Conservation (phyloP, 2,888 invertebrate genomes). For the Rhagophthalmus giganteus region DNA sequence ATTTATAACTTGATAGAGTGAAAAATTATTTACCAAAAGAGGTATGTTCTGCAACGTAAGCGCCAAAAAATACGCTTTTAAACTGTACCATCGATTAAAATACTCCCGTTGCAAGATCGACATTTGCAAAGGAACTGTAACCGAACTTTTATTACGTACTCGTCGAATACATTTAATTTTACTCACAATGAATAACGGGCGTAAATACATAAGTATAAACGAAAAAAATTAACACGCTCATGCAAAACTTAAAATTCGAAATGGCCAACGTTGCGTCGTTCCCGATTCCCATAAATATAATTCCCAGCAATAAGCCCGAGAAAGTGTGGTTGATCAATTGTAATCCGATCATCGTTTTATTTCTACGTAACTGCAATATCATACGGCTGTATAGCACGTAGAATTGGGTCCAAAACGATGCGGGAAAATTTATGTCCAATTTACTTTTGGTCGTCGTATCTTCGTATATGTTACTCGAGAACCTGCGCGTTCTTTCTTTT, state of each 20-base stretch:
- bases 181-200: slow-evolving; percentile 65
- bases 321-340: slow-evolving; percentile 61
- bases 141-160: slow-evolving; percentile 2
- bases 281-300: slow-evolving; percentile 62
- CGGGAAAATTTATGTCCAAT: slow-evolving; percentile 56
- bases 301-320: slow-evolving; percentile 60
- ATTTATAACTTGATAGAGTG: no score
- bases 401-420: slow-evolving; percentile 61
- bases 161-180: slow-evolving; percentile 3
- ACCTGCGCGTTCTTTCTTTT: no score
- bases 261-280: slow-evolving; percentile 61
- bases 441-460: slow-evolving; percentile 22
- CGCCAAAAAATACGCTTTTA: slow-evolving; percentile 66
- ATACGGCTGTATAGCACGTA: slow-evolving; percentile 59
- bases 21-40: slow-evolving; percentile 35
- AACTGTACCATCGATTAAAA: slow-evolving; percentile 78
- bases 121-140: slow-evolving; percentile 88
- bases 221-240: slow-evolving; percentile 63
- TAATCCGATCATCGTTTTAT: slow-evolving; percentile 59
- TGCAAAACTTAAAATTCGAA: slow-evolving; percentile 64
- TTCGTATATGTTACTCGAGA: slow-evolving; percentile 19
- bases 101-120: slow-evolving; percentile 84
- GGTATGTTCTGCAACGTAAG: slow-evolving; percentile 61
- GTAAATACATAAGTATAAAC: slow-evolving; percentile 68
- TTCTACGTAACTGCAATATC: slow-evolving; percentile 60